phyloP scores from a whole-genome alignment of 2,113 vertebrate genomes.

The Istiophorus platypterus region DNA sequence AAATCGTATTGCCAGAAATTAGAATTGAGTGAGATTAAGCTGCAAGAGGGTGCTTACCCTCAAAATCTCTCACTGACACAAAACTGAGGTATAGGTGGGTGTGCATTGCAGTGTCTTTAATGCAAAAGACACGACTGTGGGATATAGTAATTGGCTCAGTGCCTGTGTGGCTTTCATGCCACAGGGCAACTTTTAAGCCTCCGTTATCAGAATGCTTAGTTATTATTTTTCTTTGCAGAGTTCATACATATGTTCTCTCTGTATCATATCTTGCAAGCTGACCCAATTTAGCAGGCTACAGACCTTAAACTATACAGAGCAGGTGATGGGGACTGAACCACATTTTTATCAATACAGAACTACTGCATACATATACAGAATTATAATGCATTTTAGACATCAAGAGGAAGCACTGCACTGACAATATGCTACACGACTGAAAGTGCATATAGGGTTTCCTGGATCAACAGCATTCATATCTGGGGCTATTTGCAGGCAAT shows the following conservation, averaged over 20 bases:
- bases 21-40: background rate
- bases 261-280: background rate
- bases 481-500: background rate
- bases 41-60: background rate
- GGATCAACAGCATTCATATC: background rate
- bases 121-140: no score
- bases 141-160: conserved; percentile 10
- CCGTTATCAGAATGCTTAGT: background rate
- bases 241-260: conserved; percentile 3
- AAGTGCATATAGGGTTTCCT: background rate
- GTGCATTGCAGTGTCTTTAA: background rate
- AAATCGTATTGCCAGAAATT: background rate
- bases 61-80: background rate
- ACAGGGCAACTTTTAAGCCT: background rate
- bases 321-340: background rate
- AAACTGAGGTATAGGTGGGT: background rate
- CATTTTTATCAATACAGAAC: background rate
- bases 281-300: conserved; percentile 12
- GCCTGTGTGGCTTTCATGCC: conserved; percentile 8
- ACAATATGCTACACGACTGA: background rate
- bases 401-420: background rate
- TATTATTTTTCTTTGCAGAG: conserved; percentile 4
- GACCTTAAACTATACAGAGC: background rate
- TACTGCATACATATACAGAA: background rate
- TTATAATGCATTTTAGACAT: background rate